Percentiles rank a stretch among this genome's conserved stretches.
Evolutionary conservation across 2,888 invertebrate species (phyloP).

Genomic region (Trachelus stipa): DNA sequence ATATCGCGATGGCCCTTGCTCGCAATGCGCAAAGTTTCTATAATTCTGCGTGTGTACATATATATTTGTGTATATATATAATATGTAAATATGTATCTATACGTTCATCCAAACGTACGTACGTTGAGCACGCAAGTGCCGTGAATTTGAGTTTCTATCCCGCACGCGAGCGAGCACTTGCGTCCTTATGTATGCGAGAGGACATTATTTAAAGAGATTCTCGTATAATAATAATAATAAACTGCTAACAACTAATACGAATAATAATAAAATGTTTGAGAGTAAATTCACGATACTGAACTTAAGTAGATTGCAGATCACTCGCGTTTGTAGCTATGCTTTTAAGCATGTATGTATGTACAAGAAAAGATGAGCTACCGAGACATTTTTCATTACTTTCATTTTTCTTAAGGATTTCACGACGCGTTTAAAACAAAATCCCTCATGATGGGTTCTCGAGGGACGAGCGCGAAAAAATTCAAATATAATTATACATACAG

Average conservation of each 20-base stretch:
- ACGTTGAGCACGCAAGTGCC: not conserved
- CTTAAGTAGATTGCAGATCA: constrained; percentile 64
- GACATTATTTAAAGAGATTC: constrained; percentile 16
- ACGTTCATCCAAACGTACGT: not conserved
- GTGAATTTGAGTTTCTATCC: not conserved
- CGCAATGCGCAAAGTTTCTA: not conserved
- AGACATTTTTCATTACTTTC: constrained; percentile 6
- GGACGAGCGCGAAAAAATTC: not conserved
- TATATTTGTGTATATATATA: not conserved
- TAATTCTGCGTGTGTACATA: not conserved
- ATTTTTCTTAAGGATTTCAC: not conserved
- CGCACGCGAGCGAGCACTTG: not conserved
- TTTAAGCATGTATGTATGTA: constrained; percentile 45
- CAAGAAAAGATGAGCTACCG: constrained; percentile 43
- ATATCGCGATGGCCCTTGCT: not conserved
- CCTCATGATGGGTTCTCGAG: not conserved
- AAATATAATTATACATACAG: not conserved
- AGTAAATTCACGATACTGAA: constrained; percentile 31
- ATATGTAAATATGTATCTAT: constrained; percentile 6
- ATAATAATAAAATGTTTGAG: constrained; percentile 14
- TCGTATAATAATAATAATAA: constrained; percentile 7
- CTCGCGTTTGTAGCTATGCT: constrained; percentile 44
- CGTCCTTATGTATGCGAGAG: not conserved
- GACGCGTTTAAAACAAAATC: not conserved
- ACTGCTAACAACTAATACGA: constrained; percentile 16